Evolutionary conservation across 2,888 invertebrate species (phyloP), one percentile per base, ranked within the genome.

Genomic region (Idaea aversata): DNA sequence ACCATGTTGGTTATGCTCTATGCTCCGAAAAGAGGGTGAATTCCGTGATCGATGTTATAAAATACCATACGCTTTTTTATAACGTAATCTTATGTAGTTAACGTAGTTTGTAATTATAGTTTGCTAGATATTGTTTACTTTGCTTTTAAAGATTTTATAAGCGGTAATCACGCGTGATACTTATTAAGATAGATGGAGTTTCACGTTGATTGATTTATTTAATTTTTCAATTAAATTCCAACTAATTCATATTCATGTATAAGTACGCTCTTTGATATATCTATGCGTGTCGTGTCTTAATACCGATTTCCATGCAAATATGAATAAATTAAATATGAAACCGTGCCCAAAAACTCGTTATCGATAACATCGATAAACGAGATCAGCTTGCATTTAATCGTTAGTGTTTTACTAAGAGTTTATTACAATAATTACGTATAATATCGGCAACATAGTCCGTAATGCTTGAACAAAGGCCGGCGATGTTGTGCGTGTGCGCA

Each of bases 351-450:
- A 47, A 47, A 47, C 47, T 47, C 47, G 47, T 47, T 47, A 47
- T 47, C 47, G 47, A 47, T 47, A 47, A 47, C 47, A 47, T 47
- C 47, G 47, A 47, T 13, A 47, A 47, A 47, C 68, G 73, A 69
- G 73, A 68, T 66, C 65, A 75, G 68, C 63, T 64, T 57, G 59
- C 62, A 69, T 69, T 73, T 76, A 77, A 61, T 72, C 70, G 72
- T 72, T 72, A 75, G 77, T 76, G 68, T 72, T 71, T 76, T 75
- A 77, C 72, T 73, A 74, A 72, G 74, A 73, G 73, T 75, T 75
- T 72, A 75, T 80, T 78, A 78, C 73, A 74, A 79, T 79, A 81
- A 80, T 81, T 76, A 80, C 73, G 70, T 74, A 66, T 78, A 76
- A 77, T 78, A 63, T 67, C 70, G 69, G 72, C 75, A 76, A 81